Evolutionary conservation across 2,888 invertebrate species (phyloP).

Genomic region (Leistus spinibarbis): DNA sequence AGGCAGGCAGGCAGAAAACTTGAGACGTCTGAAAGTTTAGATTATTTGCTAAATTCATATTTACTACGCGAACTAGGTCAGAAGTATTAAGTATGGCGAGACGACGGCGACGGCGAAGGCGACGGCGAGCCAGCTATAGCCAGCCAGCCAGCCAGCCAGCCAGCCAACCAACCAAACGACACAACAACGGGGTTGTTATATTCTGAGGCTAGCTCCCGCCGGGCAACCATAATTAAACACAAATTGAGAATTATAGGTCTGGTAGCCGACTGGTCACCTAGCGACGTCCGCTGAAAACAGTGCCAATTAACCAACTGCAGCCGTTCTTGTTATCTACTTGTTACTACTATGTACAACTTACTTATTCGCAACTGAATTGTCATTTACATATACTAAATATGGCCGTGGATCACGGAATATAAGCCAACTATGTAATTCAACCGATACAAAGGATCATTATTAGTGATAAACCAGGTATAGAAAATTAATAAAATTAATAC

Average conservation of each 20-base stretch:
- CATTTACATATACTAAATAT: background rate
- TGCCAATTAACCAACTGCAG: background rate
- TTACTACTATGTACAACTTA: background rate
- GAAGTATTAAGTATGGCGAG: background rate
- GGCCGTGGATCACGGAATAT: too few species aligned
- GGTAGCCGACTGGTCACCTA: background rate
- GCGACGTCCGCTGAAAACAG: background rate
- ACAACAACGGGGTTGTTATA: background rate
- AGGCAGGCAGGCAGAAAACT: background rate
- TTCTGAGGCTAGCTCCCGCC: constrained; percentile 19
- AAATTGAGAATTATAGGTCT: constrained; percentile 38
- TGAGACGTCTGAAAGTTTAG: background rate
- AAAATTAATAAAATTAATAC: too few species aligned
- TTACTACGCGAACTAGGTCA: background rate
- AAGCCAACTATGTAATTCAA: too few species aligned
- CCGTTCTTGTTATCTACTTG: background rate
- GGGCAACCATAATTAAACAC: constrained; percentile 31
- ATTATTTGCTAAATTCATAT: background rate
- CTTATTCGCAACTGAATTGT: background rate
- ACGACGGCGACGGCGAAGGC: too few species aligned
- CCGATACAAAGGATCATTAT: too few species aligned
- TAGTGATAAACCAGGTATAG: too few species aligned
- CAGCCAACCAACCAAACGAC: background rate
- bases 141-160: background rate
- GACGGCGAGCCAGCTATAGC: constrained; percentile 3